Percentiles rank a stretch among this genome's conserved stretches.
Conservation (phyloP, 2,797 vertebrate species). For the Tinamus major region DNA sequence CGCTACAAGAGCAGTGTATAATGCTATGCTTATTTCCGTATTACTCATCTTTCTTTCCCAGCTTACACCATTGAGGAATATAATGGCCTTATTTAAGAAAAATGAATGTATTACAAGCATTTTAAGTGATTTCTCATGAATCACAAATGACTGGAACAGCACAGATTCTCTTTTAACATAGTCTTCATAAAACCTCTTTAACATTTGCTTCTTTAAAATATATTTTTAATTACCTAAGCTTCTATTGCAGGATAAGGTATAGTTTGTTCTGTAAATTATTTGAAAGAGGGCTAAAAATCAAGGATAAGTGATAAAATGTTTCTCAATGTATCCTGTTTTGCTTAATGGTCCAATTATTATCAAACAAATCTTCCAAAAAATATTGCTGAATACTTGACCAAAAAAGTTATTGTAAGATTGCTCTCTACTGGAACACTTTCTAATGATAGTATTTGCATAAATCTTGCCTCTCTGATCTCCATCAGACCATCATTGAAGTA, state of each 20-base stretch:
- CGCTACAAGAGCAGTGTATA: not conserved
- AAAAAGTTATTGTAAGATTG: not conserved
- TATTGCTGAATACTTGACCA: not conserved
- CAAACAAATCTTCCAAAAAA: not conserved
- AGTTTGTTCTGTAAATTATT: not conserved
- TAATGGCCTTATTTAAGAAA: slow-evolving; percentile 1
- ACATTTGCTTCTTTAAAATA: not conserved
- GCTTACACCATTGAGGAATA: not conserved
- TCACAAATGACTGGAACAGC: not conserved
- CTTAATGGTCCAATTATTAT: not conserved
- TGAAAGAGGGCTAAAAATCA: not conserved
- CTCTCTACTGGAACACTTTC: not conserved
- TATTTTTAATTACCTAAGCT: not conserved
- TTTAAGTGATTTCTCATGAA: not conserved
- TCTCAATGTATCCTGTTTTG: not conserved
- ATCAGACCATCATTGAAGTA: not conserved
- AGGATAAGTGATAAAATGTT: not conserved
- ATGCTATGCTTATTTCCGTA: not conserved
- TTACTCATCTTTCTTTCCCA: slow-evolving; percentile 17
- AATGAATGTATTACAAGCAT: not conserved
- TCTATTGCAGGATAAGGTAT: not conserved
- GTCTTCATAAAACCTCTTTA: not conserved
- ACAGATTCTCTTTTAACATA: not conserved
- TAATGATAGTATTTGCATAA: not conserved
- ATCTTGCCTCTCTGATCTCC: not conserved